Percentiles rank a stretch among this genome's conserved stretches.
Conservation (phyloP, 1,140 invertebrate genomes). For the Aphelenchoides avenae region DNA sequence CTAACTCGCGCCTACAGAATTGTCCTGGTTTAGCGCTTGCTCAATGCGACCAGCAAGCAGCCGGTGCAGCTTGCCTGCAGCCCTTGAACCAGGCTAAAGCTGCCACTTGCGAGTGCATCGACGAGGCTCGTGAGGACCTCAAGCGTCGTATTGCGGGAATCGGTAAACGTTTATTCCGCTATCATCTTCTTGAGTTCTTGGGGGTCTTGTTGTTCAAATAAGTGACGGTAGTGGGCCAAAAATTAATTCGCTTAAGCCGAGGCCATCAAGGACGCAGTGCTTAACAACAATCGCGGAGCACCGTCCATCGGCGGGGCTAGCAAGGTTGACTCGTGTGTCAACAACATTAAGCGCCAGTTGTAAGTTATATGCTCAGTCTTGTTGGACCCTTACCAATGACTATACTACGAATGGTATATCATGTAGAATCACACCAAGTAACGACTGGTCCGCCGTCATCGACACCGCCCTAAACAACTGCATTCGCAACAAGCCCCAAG, state of each 20-base stretch:
- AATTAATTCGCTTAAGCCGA: too few relatives aligned
- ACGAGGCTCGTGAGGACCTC: constrained; percentile 54
- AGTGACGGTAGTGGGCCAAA: too few relatives aligned
- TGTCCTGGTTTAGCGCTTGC: constrained; percentile 30
- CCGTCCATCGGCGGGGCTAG: constrained; percentile 34
- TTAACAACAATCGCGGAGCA: constrained; percentile 35
- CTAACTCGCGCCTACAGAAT: too few relatives aligned
- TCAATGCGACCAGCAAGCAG: constrained; percentile 39
- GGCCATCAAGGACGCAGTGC: too few relatives aligned
- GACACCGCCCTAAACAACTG: constrained; percentile 53
- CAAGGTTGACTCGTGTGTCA: constrained; percentile 56
- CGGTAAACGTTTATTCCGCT: too few relatives aligned
- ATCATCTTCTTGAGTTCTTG: too few relatives aligned
- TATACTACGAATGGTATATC: constrained; percentile 4
- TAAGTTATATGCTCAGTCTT: constrained; percentile 22
- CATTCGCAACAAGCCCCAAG: constrained; percentile 55
- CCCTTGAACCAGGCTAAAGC: constrained; percentile 38
- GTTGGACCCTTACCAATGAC: constrained; percentile 1
- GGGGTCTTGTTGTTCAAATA: too few relatives aligned
- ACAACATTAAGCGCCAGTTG: constrained; percentile 57
- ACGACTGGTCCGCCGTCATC: constrained; percentile 57
- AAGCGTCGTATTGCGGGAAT: constrained; percentile 55
- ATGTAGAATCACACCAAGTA: constrained; percentile 53
- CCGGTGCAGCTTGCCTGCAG: constrained; percentile 28
- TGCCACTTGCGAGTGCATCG: constrained; percentile 56